These are phyloP conservation scores for Channallabes apus DNA, from an alignment of 2,797 vertebrate species.

Conservation along the genomic window DNA sequence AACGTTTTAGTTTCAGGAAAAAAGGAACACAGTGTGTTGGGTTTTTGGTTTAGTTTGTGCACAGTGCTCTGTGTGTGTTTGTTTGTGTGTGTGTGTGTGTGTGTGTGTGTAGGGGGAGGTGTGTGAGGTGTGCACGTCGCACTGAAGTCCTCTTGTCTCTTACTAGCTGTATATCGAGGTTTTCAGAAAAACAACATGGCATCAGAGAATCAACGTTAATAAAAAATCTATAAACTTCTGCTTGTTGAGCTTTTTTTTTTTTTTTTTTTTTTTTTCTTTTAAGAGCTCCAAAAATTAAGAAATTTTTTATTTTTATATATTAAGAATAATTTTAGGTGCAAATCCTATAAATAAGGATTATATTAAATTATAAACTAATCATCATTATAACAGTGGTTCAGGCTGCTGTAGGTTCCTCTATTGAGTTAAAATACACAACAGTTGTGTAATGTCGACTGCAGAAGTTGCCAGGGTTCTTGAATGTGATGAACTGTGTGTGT, in stretches of 20 bases:
- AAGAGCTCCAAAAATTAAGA: background rate
- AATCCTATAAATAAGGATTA: background rate
- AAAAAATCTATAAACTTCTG: conserved; percentile 62
- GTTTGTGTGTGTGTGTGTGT: conserved; percentile 35
- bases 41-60: conserved; percentile 33
- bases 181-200: conserved; percentile 65
- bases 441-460: background rate
- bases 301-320: background rate
- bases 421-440: background rate
- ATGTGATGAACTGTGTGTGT: background rate
- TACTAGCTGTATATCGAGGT: conserved; percentile 69
- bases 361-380: background rate
- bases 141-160: conserved; percentile 73
- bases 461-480: background rate
- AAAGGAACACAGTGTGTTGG: conserved; percentile 21
- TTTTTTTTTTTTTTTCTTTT: conserved; percentile 11
- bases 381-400: background rate
- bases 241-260: no score
- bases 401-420: background rate
- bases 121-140: conserved; percentile 49
- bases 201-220: conserved; percentile 74
- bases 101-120: conserved; percentile 36
- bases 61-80: conserved; percentile 33
- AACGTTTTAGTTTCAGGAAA: conserved; percentile 55
- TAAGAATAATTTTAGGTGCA: background rate